Conservation (phyloP, 92 coral and sea anemone genomes). For the Metridium senile region DNA sequence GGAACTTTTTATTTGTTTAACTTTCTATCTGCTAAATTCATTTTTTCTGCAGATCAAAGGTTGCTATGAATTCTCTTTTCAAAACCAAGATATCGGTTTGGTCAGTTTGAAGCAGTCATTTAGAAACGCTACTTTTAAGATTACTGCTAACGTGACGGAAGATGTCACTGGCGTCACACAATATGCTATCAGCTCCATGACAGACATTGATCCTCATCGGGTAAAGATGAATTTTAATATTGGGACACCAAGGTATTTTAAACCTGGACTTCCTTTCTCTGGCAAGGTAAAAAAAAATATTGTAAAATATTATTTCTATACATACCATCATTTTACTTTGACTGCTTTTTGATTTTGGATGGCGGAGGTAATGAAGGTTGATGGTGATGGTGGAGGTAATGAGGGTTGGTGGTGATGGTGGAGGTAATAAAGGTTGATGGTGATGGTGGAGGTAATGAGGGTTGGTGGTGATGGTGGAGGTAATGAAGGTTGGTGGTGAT, state of each 20-base stretch:
- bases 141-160: too few relatives aligned
- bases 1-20: too few relatives aligned
- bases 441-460: too few relatives aligned
- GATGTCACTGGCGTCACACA: conserved; percentile 68
- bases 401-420: too few relatives aligned
- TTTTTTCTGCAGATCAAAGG: conserved; percentile 86
- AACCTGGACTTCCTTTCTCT: conserved; percentile 80
- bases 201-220: conserved; percentile 27
- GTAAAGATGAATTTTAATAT: conserved; percentile 43
- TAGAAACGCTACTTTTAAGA: conserved; percentile 13
- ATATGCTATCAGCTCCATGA: conserved; percentile 15
- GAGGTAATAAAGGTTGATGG: too few relatives aligned
- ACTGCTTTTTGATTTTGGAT: too few relatives aligned
- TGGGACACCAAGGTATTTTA: conserved; percentile 61
- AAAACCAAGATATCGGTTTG: conserved; percentile 20
- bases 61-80: conserved; percentile 63
- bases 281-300: conserved; percentile 64
- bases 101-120: neutral
- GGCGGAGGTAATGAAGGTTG: too few relatives aligned
- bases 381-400: too few relatives aligned
- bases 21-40: neutral
- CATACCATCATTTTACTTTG: too few relatives aligned
- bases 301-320: conserved; percentile 4
- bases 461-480: too few relatives aligned
- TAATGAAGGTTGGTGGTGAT: too few relatives aligned